A percentile compares a stretch with the other conserved stretches of the same genome.
phyloP scores from a whole-genome alignment of 53 echinoderm and acorn worm species.

The Patiria pectinifera region DNA sequence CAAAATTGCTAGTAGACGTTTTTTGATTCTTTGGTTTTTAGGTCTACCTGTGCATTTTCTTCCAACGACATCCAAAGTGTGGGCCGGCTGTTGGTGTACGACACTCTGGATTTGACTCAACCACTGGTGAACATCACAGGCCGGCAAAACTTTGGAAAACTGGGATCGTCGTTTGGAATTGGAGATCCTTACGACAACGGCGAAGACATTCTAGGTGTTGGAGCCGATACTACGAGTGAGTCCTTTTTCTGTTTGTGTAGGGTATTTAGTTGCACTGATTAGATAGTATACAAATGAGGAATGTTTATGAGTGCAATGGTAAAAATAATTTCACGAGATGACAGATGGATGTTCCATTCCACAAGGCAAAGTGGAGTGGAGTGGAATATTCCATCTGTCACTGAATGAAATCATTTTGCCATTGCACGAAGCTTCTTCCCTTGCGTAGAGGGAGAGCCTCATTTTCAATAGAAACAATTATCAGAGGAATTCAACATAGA shows the following conservation, averaged over 20 bases:
- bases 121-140: conserved; percentile 32
- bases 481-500: too few relatives aligned
- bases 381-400: too few relatives aligned
- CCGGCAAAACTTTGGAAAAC: conserved; percentile 60
- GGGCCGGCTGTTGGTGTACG: conserved; percentile 58
- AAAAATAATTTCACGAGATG: too few relatives aligned
- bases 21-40: background rate
- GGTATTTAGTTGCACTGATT: background rate
- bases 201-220: conserved; percentile 61
- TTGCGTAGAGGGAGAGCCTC: too few relatives aligned
- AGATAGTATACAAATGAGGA: background rate
- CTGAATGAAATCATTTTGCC: too few relatives aligned
- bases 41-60: conserved; percentile 65
- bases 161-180: conserved; percentile 57
- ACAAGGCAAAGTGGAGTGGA: too few relatives aligned
- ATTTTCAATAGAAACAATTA: too few relatives aligned
- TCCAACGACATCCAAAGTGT: conserved; percentile 76
- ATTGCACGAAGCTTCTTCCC: too few relatives aligned
- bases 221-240: conserved; percentile 60
- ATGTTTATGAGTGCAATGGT: too few relatives aligned
- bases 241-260: background rate
- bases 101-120: conserved; percentile 4
- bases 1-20: background rate
- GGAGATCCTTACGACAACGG: conserved; percentile 74
- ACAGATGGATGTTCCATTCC: too few relatives aligned